Evolutionary conservation across 2,888 invertebrate species (phyloP).

Genomic region (Tanytarsus gracilentus): DNA sequence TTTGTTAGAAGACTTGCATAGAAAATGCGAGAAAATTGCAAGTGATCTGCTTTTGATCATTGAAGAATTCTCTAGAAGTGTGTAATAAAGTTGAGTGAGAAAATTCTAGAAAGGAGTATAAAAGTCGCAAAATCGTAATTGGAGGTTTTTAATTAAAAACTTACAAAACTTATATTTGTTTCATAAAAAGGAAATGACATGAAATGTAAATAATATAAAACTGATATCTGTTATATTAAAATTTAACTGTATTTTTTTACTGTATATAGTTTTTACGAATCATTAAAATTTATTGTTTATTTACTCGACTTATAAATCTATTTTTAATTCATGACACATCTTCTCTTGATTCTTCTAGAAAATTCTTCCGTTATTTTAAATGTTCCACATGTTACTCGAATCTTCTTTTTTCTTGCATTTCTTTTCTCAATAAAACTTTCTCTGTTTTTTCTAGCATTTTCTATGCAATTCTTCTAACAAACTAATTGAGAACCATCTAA

Average conservation of each 20-base stretch:
- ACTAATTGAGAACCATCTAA: not conserved
- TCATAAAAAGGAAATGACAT: too few species aligned
- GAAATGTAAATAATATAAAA: too few species aligned
- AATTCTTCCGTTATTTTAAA: not conserved
- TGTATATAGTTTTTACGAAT: too few species aligned
- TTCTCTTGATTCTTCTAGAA: too few species aligned
- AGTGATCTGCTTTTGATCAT: not conserved
- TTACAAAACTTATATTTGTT: too few species aligned
- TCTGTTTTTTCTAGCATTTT: not conserved
- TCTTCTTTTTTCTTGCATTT: not conserved
- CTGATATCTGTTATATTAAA: too few species aligned
- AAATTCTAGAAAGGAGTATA: not conserved
- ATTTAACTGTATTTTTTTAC: too few species aligned
- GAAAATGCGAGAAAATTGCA: not conserved
- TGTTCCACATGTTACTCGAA: not conserved
- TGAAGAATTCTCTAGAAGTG: not conserved
- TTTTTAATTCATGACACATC: too few species aligned
- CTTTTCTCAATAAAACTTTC: not conserved
- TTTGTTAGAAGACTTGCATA: not conserved
- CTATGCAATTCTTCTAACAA: not conserved
- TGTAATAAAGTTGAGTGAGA: not conserved
- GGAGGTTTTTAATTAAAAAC: too few species aligned
- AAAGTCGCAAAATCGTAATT: too few species aligned
- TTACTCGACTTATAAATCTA: too few species aligned
- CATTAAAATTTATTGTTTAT: too few species aligned